Percentiles rank a stretch among this genome's conserved stretches.
Conservation (phyloP, 2,113 vertebrate genomes). For the Istiophorus platypterus region DNA sequence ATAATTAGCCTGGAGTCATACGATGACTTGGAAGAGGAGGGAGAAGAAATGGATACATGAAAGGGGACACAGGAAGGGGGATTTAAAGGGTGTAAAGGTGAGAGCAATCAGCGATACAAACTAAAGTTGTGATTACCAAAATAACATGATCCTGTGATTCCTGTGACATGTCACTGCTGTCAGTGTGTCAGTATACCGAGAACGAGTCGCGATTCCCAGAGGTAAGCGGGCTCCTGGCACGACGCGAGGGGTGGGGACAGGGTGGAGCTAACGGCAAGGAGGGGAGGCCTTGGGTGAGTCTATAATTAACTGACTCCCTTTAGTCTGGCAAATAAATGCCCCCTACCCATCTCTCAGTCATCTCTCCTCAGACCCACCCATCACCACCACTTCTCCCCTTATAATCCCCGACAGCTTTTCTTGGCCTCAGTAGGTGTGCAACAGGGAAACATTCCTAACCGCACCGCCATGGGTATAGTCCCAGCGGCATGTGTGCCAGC, state of each 20-base stretch:
- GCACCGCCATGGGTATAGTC: slow-evolving; percentile 71
- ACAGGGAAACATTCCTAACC: slow-evolving; percentile 60
- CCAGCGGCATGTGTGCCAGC: slow-evolving; percentile 43
- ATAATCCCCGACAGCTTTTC: slow-evolving; percentile 47
- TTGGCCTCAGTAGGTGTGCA: slow-evolving; percentile 45
- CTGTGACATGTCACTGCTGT: background rate
- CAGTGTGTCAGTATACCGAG: slow-evolving; percentile 48
- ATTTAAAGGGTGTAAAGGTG: slow-evolving; percentile 2
- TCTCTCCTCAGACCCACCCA: slow-evolving; percentile 2
- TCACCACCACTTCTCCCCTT: background rate
- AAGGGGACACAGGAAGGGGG: background rate
- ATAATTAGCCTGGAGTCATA: slow-evolving; percentile 61
- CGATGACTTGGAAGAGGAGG: background rate
- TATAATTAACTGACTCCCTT: slow-evolving; percentile 71
- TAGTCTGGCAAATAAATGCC: slow-evolving; percentile 23
- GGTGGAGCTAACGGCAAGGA: slow-evolving; percentile 19
- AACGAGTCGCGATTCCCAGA: slow-evolving; percentile 52
- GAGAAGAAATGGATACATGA: slow-evolving; percentile 26
- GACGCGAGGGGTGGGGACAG: background rate
- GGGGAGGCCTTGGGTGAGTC: slow-evolving; percentile 26
- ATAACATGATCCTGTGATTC: background rate
- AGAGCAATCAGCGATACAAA: background rate
- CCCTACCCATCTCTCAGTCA: background rate
- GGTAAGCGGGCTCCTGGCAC: slow-evolving; percentile 55
- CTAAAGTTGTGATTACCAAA: background rate